A percentile compares a stretch with the other conserved stretches of the same genome.
These are phyloP conservation scores for Lophura swinhoii DNA, from an alignment of 2,797 vertebrate genomes.

Conservation along the genomic window DNA sequence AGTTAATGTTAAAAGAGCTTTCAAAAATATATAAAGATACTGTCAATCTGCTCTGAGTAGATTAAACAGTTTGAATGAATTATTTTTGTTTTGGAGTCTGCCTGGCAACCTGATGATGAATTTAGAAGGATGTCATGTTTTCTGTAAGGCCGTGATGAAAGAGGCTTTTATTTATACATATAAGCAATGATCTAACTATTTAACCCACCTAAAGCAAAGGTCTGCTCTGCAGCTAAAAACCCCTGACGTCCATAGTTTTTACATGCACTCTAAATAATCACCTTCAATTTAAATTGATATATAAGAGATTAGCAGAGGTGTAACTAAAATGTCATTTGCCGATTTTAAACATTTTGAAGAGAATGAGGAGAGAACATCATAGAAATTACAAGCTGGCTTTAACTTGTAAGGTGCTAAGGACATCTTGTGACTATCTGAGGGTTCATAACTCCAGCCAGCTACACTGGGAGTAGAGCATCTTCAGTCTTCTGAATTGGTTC, in stretches of 20 bases:
- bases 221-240: background rate
- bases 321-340: slow-evolving; percentile 3
- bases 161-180: slow-evolving; percentile 61
- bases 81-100: slow-evolving; percentile 79
- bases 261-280: background rate
- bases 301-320: background rate
- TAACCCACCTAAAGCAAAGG: slow-evolving; percentile 8
- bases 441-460: background rate
- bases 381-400: background rate
- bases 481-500: background rate
- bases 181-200: slow-evolving; percentile 36
- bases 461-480: background rate
- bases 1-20: slow-evolving; percentile 81
- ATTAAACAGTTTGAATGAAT: slow-evolving; percentile 79
- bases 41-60: slow-evolving; percentile 78
- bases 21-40: slow-evolving; percentile 81
- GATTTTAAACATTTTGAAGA: background rate
- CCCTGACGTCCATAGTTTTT: background rate
- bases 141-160: slow-evolving; percentile 36
- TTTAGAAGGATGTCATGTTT: slow-evolving; percentile 73
- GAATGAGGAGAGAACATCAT: background rate
- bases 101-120: slow-evolving; percentile 71
- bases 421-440: background rate
- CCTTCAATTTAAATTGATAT: slow-evolving; percentile 6
- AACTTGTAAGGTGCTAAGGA: background rate